Percentiles rank a stretch among this genome's conserved stretches.
phyloP scores from a whole-genome alignment of 2,888 invertebrate species.

The Dyspetes luteomarginatus region DNA sequence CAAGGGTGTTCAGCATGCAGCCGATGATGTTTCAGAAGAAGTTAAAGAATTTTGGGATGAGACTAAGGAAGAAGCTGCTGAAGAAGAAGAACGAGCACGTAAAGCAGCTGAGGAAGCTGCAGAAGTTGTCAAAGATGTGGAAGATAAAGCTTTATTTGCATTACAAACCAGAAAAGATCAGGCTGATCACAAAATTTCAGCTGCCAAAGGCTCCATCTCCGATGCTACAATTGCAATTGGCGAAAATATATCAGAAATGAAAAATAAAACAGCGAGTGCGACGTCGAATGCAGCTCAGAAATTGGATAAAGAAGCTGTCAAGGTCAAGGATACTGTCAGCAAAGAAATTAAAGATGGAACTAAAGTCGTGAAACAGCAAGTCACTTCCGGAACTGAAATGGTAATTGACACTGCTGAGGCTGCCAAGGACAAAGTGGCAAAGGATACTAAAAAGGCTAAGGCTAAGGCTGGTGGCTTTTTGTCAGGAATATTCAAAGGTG shows the following conservation, averaged over 20 bases:
- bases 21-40: constrained; percentile 59
- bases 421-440: constrained; percentile 61
- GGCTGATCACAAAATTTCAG: constrained; percentile 61
- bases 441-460: constrained; percentile 67
- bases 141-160: constrained; percentile 52
- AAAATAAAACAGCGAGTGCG: constrained; percentile 72
- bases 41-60: constrained; percentile 57
- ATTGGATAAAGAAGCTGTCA: constrained; percentile 43
- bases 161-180: constrained; percentile 16
- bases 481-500: constrained; percentile 68
- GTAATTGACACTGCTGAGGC: constrained; percentile 29
- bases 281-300: constrained; percentile 76
- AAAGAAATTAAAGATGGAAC: constrained; percentile 78
- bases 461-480: constrained; percentile 68
- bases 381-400: constrained; percentile 55
- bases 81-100: constrained; percentile 73
- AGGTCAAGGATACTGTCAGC: constrained; percentile 82
- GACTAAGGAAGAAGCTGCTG: constrained; percentile 58
- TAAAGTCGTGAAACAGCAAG: constrained; percentile 79
- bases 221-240: constrained; percentile 61
- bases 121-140: constrained; percentile 49
- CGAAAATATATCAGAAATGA: constrained; percentile 35
- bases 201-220: constrained; percentile 42
- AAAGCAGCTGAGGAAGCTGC: constrained; percentile 70
- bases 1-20: constrained; percentile 62